Base-by-base conservation (phyloP, 2,113 vertebrate genomes). In the Hemibates koningsi region DNA sequence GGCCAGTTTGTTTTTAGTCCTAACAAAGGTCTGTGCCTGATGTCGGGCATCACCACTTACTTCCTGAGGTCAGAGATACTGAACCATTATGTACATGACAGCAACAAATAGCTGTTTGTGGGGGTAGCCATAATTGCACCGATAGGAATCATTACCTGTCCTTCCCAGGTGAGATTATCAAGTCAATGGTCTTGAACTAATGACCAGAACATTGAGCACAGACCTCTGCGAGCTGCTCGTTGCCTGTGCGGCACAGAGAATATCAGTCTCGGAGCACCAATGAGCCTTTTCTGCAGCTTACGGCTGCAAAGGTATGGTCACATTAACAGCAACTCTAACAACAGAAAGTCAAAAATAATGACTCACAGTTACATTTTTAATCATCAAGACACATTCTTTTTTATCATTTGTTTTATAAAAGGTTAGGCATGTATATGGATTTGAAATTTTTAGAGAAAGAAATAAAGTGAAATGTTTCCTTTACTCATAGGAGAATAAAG, bases 101-200 rank as follows among this genome's bases (percentile, higher is more conserved):
- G 90, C 93, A 87, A 95, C 34, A 43, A 86, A 95, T 94, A 81
- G 84, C 89, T 93, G 93, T 95, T 95, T 94, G 90, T 86, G 90
- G 53, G 91, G 91, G 89, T 19, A 48, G 89, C 88, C 88, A 89
- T 96, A 96, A 96, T 95, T 94, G 93, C 53, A 12, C 90, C 86
- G 90, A 93, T 89, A 93, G 90, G 91, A 94, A 66, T 92, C 94
- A 94, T 96, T 96, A 95, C 94, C 94, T 94, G 95, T 91, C 84
- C 93, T 90, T 94, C 95, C 94, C 94, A 95, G 95, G 94, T 96
- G 92, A 94, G 90, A 94, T 95, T 95, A 95, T 96, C 89, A 94
- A 94, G 91, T 93, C 94, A 95, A 93, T 94, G 94, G 93, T 93
- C 86, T 92, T 85, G 93, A 95, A 96, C 96, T 95, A 94, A 96